Conservation (phyloP, 2,888 invertebrate species). For the Eilema sororculum region DNA sequence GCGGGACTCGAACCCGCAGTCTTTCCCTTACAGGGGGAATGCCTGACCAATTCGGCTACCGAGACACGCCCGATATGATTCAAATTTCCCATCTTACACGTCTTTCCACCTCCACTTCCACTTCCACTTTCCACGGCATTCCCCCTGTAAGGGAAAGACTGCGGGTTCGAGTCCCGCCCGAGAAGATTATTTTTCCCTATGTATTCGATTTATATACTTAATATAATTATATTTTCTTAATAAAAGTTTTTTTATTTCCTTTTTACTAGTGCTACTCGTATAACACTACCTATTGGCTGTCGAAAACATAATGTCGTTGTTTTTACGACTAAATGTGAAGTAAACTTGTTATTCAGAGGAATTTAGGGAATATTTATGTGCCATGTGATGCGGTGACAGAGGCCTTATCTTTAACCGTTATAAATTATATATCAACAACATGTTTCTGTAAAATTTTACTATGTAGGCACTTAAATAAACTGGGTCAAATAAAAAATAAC, state of each 20-base stretch:
- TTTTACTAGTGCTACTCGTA: constrained; percentile 8
- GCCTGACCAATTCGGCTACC: too few relatives aligned
- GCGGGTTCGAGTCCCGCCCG: too few relatives aligned
- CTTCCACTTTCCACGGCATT: too few relatives aligned
- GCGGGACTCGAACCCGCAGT: too few relatives aligned
- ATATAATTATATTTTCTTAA: not conserved
- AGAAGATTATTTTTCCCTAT: too few relatives aligned
- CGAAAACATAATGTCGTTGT: constrained; percentile 15
- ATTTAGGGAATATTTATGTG: constrained; percentile 15
- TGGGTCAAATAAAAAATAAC: too few relatives aligned
- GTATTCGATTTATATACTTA: too few relatives aligned
- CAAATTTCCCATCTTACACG: too few relatives aligned
- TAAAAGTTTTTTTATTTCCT: not conserved
- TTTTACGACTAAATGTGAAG: constrained; percentile 20
- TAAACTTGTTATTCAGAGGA: constrained; percentile 22
- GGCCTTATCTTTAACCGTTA: constrained; percentile 6
- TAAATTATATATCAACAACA: not conserved
- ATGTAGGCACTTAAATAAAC: not conserved
- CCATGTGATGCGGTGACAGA: constrained; percentile 9
- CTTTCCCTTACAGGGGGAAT: too few relatives aligned
- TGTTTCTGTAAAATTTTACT: not conserved
- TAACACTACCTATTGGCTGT: constrained; percentile 13
- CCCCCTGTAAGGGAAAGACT: too few relatives aligned
- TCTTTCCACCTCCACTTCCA: too few relatives aligned
- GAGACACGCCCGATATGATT: too few relatives aligned